Evolutionary conservation across 1,140 invertebrate genomes (phyloP), one percentile per base, ranked within the genome.

Genomic region (Hyles euphorbiae): DNA sequence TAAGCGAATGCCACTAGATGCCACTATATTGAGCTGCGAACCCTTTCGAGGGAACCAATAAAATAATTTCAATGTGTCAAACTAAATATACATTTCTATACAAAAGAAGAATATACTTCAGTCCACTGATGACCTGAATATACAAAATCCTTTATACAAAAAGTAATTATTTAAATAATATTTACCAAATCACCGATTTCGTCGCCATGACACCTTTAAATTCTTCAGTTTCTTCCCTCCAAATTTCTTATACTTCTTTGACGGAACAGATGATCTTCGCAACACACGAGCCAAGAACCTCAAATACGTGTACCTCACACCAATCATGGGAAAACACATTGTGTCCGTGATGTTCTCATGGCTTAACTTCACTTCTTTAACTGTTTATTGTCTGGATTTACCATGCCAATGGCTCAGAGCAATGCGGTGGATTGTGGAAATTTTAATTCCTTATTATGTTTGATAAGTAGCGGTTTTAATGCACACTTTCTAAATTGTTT

Each of bases 201-300:
- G 71, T 52, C 74, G 76, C 83, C 83, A 86, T 86, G 65, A 67
- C 65, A 78, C 71, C n/a, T 36, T 53, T 7, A 36, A 34, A 34
- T 7, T 50, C 62, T 66, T 74, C 3, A 74, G 12, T 46, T 74
- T 77, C 46, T 72, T 78, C 45, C 64, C 57, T 51, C 72, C 73
- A 68, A 86, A 81, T 49, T 70, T 78, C 65, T 72, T 81, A 60
- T 83, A 82, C 34, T 83, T 86, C 34, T 52, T 69, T 79, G 60
- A 71, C 65, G n/a, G 64, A 12, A 3, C 51, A 68, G 67, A 46
- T 68, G 75, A 10, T 47, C 69, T 82, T 51, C 72, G 53, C 22
- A 77, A 32, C 34, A 70, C 48, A 11, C 71, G 63, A 36, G 68
- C 51, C 34, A 82, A 55, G 55, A 81, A 12, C 57, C 68, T 75